A percentile compares a stretch with the other conserved stretches of the same genome.
Conservation (phyloP, 2,113 vertebrate species). For the Otis tarda region DNA sequence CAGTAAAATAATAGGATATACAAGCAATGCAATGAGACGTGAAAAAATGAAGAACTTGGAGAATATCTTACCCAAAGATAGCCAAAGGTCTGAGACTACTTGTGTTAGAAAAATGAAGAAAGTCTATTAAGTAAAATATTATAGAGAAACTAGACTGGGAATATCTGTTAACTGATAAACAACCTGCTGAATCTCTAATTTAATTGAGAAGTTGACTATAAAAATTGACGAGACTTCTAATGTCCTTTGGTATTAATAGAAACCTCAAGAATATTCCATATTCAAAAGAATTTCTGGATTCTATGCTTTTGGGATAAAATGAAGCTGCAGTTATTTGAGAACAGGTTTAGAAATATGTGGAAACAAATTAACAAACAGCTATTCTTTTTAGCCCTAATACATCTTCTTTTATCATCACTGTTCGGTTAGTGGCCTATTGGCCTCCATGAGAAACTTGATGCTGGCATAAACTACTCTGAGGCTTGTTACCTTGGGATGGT, state of each 20-base stretch:
- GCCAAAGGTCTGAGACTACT: background rate
- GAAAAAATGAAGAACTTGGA: background rate
- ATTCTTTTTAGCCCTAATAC: background rate
- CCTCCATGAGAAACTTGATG: background rate
- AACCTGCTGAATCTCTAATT: background rate
- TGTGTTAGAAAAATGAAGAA: background rate
- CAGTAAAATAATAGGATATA: background rate
- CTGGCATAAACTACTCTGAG: background rate
- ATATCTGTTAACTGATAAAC: background rate
- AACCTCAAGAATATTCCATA: background rate
- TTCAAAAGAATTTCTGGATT: background rate
- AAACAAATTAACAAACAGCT: background rate
- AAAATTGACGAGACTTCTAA: background rate
- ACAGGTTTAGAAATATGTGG: background rate
- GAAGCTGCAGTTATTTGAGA: background rate
- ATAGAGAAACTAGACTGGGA: background rate
- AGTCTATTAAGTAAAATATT: background rate
- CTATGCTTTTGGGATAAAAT: background rate
- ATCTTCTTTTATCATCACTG: background rate
- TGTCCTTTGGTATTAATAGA: background rate
- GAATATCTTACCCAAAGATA: background rate
- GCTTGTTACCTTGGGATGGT: background rate
- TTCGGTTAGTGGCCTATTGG: background rate
- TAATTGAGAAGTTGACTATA: background rate
- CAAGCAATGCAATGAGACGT: background rate